These are phyloP conservation scores for Xylota sylvarum DNA, from an alignment of 2,888 invertebrate genomes.

Conservation along the genomic window DNA sequence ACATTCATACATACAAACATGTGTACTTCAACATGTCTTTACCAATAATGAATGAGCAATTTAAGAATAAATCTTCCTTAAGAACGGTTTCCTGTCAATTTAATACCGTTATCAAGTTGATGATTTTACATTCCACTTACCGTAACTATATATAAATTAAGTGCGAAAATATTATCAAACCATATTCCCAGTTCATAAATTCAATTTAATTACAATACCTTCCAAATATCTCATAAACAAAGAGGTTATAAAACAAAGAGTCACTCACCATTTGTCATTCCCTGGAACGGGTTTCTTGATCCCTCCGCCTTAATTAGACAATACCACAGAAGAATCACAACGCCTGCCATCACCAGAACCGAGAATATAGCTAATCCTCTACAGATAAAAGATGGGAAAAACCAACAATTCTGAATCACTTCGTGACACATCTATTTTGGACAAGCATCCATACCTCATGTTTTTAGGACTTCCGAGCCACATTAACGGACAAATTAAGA, in stretches of 20 bases:
- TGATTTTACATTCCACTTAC: neutral
- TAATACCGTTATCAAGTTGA: neutral
- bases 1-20: no score
- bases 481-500: slow-evolving; percentile 91
- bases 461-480: slow-evolving; percentile 97
- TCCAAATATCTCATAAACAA: neutral
- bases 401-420: slow-evolving; percentile 31
- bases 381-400: neutral
- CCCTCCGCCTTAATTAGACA: slow-evolving; percentile 86
- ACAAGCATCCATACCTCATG: slow-evolving; percentile 90
- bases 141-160: slow-evolving; percentile 1
- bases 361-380: slow-evolving; percentile 87
- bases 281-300: slow-evolving; percentile 83
- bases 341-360: slow-evolving; percentile 87
- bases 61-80: no score
- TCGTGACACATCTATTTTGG: slow-evolving; percentile 20
- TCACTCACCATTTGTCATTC: slow-evolving; percentile 80
- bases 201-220: slow-evolving; percentile 4
- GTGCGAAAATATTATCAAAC: neutral
- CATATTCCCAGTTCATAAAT: slow-evolving; percentile 8
- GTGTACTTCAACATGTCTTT: no score
- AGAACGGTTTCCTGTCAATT: neutral
- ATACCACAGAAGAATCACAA: slow-evolving; percentile 88
- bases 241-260: slow-evolving; percentile 20
- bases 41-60: no score